Evolutionary conservation across 2,888 invertebrate genomes (phyloP).

Genomic region (Brachycybe producta): DNA sequence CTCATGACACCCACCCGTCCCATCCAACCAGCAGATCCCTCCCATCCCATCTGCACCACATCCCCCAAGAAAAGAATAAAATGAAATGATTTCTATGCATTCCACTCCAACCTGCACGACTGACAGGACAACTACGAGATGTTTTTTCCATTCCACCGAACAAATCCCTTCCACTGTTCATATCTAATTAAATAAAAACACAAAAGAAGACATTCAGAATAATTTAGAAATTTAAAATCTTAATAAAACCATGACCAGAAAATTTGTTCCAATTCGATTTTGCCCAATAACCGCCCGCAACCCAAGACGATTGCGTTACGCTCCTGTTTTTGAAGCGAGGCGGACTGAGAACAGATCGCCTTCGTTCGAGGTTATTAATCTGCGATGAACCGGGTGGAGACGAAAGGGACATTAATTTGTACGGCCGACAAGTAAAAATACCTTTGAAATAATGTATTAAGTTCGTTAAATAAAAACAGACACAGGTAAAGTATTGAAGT

Average conservation of each 20-base stretch:
- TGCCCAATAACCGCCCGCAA: slow-evolving; percentile 6
- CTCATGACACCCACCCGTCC: no score
- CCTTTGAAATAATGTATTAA: neutral
- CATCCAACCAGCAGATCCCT: no score
- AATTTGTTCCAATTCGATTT: neutral
- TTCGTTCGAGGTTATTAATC: neutral
- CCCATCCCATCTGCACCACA: neutral
- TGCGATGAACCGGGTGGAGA: neutral
- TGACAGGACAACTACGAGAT: neutral
- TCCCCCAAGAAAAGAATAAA: neutral
- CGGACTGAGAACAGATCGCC: neutral
- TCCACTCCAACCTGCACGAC: neutral
- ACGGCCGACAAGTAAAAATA: neutral
- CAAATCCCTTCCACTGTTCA: no score
- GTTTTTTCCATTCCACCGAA: neutral
- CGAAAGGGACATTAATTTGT: neutral
- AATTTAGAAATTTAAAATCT: no score
- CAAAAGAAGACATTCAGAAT: no score
- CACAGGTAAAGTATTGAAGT: neutral
- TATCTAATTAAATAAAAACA: no score
- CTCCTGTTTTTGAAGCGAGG: neutral
- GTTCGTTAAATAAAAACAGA: neutral
- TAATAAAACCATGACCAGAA: no score
- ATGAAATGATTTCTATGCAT: no score
- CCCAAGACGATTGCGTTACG: slow-evolving; percentile 5